These are phyloP conservation scores for Cyclopterus lumpus DNA, from an alignment of 2,797 vertebrate genomes.

Conservation along the genomic window DNA sequence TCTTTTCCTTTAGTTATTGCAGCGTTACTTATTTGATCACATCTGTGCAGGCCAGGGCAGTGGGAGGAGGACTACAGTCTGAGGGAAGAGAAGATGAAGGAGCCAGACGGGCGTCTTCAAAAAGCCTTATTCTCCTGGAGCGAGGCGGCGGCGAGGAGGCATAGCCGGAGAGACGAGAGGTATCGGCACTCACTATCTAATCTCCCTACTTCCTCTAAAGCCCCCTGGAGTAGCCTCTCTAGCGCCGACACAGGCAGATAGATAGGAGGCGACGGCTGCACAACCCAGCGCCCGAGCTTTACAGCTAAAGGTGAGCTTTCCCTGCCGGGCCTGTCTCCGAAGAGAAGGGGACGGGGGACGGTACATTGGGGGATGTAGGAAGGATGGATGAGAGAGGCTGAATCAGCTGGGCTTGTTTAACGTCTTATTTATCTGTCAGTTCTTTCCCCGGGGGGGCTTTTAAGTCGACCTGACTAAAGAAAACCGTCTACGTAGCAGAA, in stretches of 20 bases:
- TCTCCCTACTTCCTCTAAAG: constrained; percentile 72
- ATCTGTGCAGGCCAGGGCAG: constrained; percentile 31
- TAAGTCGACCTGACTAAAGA: constrained; percentile 9
- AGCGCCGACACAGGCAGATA: constrained; percentile 46
- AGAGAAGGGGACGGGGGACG: neutral
- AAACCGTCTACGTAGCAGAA: neutral
- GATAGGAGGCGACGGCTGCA: constrained; percentile 63
- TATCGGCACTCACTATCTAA: constrained; percentile 78
- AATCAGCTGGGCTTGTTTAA: constrained; percentile 30
- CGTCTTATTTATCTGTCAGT: constrained; percentile 19
- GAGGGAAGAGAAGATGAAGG: constrained; percentile 32
- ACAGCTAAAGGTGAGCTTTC: constrained; percentile 47
- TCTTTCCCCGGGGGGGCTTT: neutral
- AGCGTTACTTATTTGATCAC: constrained; percentile 30
- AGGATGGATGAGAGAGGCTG: constrained; percentile 1
- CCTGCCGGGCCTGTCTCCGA: constrained; percentile 30
- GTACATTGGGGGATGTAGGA: neutral
- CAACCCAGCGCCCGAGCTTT: constrained; percentile 47
- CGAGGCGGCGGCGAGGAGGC: constrained; percentile 44
- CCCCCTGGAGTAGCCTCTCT: constrained; percentile 70
- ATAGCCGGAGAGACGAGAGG: constrained; percentile 43
- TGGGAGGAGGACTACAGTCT: constrained; percentile 24
- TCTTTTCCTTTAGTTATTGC: constrained; percentile 12
- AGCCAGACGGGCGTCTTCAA: constrained; percentile 51
- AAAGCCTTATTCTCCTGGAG: constrained; percentile 62